Conservation (phyloP, 2,797 vertebrate species). For the Podarcis lilfordi region DNA sequence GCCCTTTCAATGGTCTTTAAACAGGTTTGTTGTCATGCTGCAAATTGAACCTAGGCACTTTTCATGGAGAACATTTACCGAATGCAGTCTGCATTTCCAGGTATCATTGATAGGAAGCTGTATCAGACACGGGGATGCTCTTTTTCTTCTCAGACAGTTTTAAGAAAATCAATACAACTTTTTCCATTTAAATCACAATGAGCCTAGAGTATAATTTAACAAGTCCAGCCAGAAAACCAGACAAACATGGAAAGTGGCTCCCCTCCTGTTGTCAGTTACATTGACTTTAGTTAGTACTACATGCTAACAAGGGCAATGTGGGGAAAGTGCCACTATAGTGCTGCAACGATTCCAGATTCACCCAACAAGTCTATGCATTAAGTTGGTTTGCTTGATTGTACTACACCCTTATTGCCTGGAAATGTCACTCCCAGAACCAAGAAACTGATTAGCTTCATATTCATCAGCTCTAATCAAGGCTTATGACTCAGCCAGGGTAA, state of each 20-base stretch:
- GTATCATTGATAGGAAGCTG: slow-evolving; percentile 20
- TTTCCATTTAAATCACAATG: slow-evolving; percentile 20
- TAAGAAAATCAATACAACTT: slow-evolving; percentile 40
- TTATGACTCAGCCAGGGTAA: slow-evolving; percentile 38
- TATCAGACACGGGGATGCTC: slow-evolving; percentile 11
- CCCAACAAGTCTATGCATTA: neutral
- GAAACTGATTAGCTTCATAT: slow-evolving; percentile 33
- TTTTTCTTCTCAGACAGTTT: neutral
- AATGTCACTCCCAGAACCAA: neutral
- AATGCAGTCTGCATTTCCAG: neutral
- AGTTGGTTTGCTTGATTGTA: slow-evolving; percentile 10
- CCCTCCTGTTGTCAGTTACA: slow-evolving; percentile 35
- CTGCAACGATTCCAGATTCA: slow-evolving; percentile 11
- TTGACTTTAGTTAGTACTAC: slow-evolving; percentile 23
- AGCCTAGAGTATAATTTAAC: slow-evolving; percentile 30
- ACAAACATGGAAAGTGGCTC: slow-evolving; percentile 38
- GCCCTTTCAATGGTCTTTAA: neutral
- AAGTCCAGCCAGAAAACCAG: slow-evolving; percentile 44
- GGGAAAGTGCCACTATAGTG: neutral
- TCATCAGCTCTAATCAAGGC: neutral
- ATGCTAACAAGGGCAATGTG: slow-evolving; percentile 21
- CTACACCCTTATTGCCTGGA: neutral
- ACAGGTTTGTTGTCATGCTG: neutral
- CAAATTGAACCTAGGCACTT: neutral
- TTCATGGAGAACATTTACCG: neutral